phyloP scores from a whole-genome alignment of 92 coral and sea anemone genomes.

The Paramuricea clavata region DNA sequence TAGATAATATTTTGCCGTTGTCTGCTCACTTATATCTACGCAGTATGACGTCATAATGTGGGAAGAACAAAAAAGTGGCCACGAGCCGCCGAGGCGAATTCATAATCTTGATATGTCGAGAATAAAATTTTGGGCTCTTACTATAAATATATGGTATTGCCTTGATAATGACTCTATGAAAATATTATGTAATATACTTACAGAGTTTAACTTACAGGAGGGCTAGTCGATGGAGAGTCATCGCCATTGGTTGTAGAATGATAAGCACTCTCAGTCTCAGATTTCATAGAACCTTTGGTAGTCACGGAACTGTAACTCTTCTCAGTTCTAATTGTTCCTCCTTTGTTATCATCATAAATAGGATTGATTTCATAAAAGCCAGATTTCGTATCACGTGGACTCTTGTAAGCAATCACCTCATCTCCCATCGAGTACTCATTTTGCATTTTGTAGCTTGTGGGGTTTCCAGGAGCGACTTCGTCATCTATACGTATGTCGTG shows the following conservation, averaged over 20 bases:
- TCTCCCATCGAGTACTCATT: slow-evolving; percentile 25
- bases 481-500: slow-evolving; percentile 37
- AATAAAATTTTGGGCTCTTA: too few species aligned
- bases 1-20: too few species aligned
- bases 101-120: too few species aligned
- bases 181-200: not conserved
- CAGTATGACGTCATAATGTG: too few species aligned
- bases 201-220: slow-evolving; percentile 31
- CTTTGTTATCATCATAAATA: slow-evolving; percentile 26
- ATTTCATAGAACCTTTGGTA: slow-evolving; percentile 21
- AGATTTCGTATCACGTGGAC: slow-evolving; percentile 28
- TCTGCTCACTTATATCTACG: too few species aligned
- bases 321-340: slow-evolving; percentile 37
- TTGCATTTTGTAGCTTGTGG: slow-evolving; percentile 14
- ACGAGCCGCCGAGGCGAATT: too few species aligned
- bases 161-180: not conserved
- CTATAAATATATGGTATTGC: not conserved
- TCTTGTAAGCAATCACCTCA: slow-evolving; percentile 40
- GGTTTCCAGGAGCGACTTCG: slow-evolving; percentile 39
- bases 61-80: too few species aligned
- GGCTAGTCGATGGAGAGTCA: slow-evolving; percentile 18
- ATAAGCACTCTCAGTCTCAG: slow-evolving; percentile 43
- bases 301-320: slow-evolving; percentile 35
- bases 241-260: slow-evolving; percentile 38
- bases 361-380: slow-evolving; percentile 47